Evolutionary conservation across 2,113 vertebrate species (phyloP), one percentile per base, ranked within the genome.

Genomic region (Corythornis cristatus): DNA sequence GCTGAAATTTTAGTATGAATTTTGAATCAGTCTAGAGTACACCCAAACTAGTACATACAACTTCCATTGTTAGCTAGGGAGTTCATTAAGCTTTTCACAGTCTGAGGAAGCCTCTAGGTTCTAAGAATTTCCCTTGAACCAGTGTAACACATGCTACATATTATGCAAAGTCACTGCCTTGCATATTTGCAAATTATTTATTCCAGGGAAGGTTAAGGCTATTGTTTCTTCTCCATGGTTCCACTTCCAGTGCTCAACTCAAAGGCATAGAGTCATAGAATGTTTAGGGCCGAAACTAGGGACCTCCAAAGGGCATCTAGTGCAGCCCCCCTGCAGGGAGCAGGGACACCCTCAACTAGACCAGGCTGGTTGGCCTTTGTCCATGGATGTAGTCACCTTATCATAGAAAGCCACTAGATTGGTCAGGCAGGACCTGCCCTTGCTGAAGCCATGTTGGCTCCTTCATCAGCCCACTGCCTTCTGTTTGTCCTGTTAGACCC

Each of bases 61-160:
- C 21, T 50, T 64, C 8, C 1, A 3, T 57, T 78, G 37, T 82
- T 79, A 66, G 43, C 50, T 66, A n/a, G n/a, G 65, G 73, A 92
- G 80, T 88, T 93, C 42, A 73, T 80, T 75, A 79, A 58, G 56
- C 16, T 89, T 79, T 77, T 79, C 51, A 57, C 37, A 74, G 66
- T 61, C 71, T 8, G 21, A 71, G 51, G 78, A 71, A 85, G 40
- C 31, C 50, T 64, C 18, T 29, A 29, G 68, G 8, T 75, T 43
- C 45, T 46, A 67, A 70, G 45, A 33, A 8, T 84, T 80, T 45
- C 28, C 74, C 53, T 48, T 80, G 61, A 93, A 86, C 88, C 26
- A 42, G 23, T 0, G 1, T 28, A 58, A 51, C 53, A 50, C 1
- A 1, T 1, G 1, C 14, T 37, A 64, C 18, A 15, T 37, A 8